Conservation (phyloP, 2,888 invertebrate genomes). For the Tuta absoluta region DNA sequence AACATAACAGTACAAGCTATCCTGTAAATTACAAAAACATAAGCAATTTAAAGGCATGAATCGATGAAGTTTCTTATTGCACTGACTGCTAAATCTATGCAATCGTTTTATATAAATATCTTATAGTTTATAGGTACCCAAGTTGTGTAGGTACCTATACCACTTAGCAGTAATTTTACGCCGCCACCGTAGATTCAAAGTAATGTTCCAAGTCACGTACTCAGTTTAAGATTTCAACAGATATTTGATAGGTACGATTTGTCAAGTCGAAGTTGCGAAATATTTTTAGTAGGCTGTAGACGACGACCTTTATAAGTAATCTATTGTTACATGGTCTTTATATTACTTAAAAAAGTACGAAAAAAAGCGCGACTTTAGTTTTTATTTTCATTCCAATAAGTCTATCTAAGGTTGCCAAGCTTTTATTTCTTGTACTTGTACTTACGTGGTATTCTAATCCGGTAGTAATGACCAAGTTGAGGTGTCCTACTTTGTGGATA, state of each 20-base stretch:
- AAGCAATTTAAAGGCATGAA: too few species aligned
- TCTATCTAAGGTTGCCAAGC: background rate
- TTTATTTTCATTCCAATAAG: too few species aligned
- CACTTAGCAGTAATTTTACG: conserved; percentile 4
- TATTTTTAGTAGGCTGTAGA: background rate
- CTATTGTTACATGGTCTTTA: too few species aligned
- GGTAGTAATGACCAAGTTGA: conserved; percentile 7
- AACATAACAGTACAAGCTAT: too few species aligned
- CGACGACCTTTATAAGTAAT: background rate
- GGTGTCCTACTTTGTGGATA: conserved; percentile 13
- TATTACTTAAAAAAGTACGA: too few species aligned
- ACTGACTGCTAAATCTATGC: too few species aligned
- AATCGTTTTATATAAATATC: background rate
- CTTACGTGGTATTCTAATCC: background rate
- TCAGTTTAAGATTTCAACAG: conserved; percentile 5
- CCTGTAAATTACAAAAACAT: too few species aligned
- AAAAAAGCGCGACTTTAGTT: too few species aligned
- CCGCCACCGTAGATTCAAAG: background rate
- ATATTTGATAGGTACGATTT: background rate
- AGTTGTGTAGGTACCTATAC: background rate
- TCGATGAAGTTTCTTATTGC: too few species aligned
- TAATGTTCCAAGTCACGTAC: background rate
- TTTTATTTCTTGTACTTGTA: background rate
- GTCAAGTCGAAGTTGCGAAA: conserved; percentile 4
- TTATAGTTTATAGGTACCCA: background rate